Evolutionary conservation across 2,888 invertebrate species (phyloP).

Genomic region (Elysia crispata): DNA sequence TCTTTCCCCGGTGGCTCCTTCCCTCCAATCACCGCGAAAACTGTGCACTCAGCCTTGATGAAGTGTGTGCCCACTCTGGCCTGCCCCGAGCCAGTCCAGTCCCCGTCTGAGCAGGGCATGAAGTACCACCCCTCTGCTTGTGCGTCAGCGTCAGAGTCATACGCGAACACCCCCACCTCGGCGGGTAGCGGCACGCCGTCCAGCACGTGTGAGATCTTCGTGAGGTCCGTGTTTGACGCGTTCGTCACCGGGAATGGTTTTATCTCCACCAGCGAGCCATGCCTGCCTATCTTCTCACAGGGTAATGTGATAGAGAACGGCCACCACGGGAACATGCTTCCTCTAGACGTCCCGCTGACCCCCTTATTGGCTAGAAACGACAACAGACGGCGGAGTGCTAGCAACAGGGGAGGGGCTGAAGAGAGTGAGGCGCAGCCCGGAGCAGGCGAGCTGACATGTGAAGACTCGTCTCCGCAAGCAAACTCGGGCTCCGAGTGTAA

Average conservation of each 20-base stretch:
- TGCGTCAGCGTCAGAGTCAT: not conserved
- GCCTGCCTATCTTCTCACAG: not conserved
- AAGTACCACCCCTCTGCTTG: not conserved
- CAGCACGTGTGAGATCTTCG: conserved; percentile 40
- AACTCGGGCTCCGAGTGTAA: too few species aligned
- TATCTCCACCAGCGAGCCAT: conserved; percentile 43
- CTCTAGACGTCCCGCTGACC: conserved; percentile 2
- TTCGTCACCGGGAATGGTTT: conserved; percentile 15
- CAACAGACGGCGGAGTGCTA: too few species aligned
- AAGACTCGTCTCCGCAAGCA: too few species aligned
- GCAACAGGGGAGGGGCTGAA: not conserved
- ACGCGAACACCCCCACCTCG: not conserved
- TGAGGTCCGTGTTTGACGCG: conserved; percentile 39
- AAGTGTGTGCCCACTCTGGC: conserved; percentile 34
- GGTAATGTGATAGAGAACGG: not conserved
- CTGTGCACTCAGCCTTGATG: conserved; percentile 33
- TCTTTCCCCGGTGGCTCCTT: too few species aligned
- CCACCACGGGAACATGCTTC: conserved; percentile 13
- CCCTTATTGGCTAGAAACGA: not conserved
- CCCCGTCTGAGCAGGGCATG: too few species aligned
- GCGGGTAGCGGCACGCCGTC: too few species aligned
- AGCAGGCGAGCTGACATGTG: too few species aligned
- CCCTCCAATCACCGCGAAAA: conserved; percentile 1
- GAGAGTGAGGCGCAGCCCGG: not conserved
- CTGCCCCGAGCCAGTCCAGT: too few species aligned